Percentiles rank a stretch among this genome's conserved stretches.
Evolutionary conservation across 2,888 invertebrate genomes (phyloP).

Genomic region (Ectobius pallidus): DNA sequence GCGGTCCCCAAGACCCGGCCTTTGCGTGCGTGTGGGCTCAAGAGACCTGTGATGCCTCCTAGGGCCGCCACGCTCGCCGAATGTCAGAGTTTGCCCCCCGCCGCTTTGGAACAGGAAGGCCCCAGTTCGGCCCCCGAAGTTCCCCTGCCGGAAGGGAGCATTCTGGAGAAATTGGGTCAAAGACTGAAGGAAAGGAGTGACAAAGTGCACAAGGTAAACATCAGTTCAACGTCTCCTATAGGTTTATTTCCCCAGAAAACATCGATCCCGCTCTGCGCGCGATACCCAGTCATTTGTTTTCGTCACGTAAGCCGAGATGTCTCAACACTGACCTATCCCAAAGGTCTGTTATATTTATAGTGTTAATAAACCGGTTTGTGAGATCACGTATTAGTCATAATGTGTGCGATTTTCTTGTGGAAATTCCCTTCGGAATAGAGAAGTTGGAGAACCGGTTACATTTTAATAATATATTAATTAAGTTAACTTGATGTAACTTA

Average conservation of each 20-base stretch:
- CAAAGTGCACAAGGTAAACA: constrained; percentile 65
- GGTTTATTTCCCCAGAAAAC: background rate
- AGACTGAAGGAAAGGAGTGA: constrained; percentile 63
- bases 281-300: no score
- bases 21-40: constrained; percentile 3
- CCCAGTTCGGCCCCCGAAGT: constrained; percentile 23
- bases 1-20: background rate
- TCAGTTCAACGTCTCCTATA: no score
- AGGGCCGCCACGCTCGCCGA: constrained; percentile 35
- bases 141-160: constrained; percentile 24
- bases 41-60: constrained; percentile 26
- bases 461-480: no score
- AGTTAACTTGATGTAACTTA: no score
- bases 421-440: no score
- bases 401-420: no score
- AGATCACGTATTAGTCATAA: no score
- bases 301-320: no score
- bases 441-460: no score
- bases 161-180: constrained; percentile 61
- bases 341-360: no score
- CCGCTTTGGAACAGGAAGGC: constrained; percentile 25
- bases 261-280: background rate
- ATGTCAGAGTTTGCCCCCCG: constrained; percentile 23
- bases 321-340: no score
- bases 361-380: no score